These are phyloP conservation scores for Drosophila cracens DNA, from an alignment of 2,888 invertebrate genomes.

Conservation along the genomic window DNA sequence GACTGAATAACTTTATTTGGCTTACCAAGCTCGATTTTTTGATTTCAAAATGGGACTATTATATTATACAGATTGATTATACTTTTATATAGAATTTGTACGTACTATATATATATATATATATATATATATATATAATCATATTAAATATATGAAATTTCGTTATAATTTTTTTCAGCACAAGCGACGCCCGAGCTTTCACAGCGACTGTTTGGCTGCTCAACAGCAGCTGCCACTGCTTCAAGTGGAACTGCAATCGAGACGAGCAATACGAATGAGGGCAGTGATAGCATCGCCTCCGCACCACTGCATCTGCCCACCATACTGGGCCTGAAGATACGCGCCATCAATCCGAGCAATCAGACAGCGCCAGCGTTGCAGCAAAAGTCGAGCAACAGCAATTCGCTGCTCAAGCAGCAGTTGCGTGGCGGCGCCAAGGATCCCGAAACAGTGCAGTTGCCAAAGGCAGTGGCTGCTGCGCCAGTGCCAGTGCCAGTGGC, in stretches of 20 bases:
- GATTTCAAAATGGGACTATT: background rate
- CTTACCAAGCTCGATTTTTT: background rate
- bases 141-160: background rate
- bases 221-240: constrained; percentile 24
- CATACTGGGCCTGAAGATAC: constrained; percentile 80
- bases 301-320: constrained; percentile 78
- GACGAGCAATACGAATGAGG: constrained; percentile 16
- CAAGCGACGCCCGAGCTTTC: constrained; percentile 82
- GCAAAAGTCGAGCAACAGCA: constrained; percentile 53
- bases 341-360: constrained; percentile 66
- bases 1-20: background rate
- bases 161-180: constrained; percentile 39
- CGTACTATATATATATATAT: too few species aligned
- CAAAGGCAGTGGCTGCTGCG: constrained; percentile 1
- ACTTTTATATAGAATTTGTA: too few species aligned
- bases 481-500: constrained; percentile 2
- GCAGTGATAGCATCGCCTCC: constrained; percentile 36
- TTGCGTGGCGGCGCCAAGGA: constrained; percentile 79
- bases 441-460: constrained; percentile 47
- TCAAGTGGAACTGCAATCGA: constrained; percentile 2
- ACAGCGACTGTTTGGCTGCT: constrained; percentile 82
- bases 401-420: constrained; percentile 83
- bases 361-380: constrained; percentile 11
- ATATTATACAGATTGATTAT: background rate
- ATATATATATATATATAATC: background rate